Conservation (phyloP, 2,888 invertebrate genomes). For the Scaptomyza cyrtandrae region DNA sequence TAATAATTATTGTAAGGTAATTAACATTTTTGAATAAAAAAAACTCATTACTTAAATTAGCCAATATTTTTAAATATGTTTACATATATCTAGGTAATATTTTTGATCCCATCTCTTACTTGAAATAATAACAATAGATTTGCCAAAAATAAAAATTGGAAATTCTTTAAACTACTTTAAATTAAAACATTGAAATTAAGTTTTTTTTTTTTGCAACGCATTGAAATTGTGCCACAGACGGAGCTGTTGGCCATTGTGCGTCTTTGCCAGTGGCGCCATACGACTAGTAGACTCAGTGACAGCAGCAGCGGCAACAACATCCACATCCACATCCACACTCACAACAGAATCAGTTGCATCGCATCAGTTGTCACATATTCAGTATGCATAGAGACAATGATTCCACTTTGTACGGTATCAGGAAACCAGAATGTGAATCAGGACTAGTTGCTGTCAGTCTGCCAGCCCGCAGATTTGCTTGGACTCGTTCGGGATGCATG, state of each 20-base stretch:
- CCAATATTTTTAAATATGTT: too few relatives aligned
- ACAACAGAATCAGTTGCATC: conserved; percentile 15
- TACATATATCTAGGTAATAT: neutral
- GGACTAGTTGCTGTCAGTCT: conserved; percentile 17
- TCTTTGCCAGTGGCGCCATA: neutral
- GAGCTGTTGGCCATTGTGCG: neutral
- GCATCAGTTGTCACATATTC: conserved; percentile 50
- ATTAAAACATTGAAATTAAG: neutral
- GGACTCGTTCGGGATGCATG: conserved; percentile 42
- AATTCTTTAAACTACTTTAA: neutral
- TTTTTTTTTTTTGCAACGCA: conserved; percentile 1
- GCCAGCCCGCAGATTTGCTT: conserved; percentile 34
- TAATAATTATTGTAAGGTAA: too few relatives aligned
- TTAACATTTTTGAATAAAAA: too few relatives aligned
- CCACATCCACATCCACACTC: conserved; percentile 3
- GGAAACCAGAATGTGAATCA: conserved; percentile 3
- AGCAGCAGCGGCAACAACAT: conserved; percentile 22
- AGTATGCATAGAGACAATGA: conserved; percentile 18
- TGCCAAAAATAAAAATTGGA: neutral
- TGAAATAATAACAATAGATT: neutral
- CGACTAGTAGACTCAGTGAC: conserved; percentile 6
- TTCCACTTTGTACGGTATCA: conserved; percentile 7
- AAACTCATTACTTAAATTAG: too few relatives aligned
- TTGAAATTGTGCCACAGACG: neutral
- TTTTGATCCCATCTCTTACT: too few relatives aligned